Evolutionary conservation across 2,888 invertebrate species (phyloP).

Genomic region (Lycaena phlaeas): DNA sequence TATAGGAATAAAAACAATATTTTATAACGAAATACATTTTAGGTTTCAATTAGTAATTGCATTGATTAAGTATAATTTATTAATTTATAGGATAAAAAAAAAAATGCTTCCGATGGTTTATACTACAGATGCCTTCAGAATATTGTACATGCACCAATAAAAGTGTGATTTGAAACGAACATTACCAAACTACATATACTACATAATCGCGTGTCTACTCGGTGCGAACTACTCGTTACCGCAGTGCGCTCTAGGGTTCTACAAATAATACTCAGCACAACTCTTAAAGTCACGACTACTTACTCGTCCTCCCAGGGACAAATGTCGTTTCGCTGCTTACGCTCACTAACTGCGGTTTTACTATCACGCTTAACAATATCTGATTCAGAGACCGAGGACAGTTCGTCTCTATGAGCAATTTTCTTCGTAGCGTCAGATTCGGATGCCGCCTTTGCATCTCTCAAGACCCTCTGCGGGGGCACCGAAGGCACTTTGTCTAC

Average conservation of each 20-base stretch:
- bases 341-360: slow-evolving; percentile 47
- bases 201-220: not conserved
- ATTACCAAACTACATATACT: no score
- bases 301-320: slow-evolving; percentile 98
- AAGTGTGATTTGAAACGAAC: not conserved
- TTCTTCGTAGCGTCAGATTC: slow-evolving; percentile 45
- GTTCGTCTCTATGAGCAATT: slow-evolving; percentile 56
- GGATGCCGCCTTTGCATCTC: slow-evolving; percentile 39
- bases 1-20: not conserved
- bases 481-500: slow-evolving; percentile 69
- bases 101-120: no score
- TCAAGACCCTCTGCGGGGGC: slow-evolving; percentile 40
- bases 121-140: not conserved
- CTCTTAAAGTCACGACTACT: slow-evolving; percentile 62
- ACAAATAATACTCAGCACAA: slow-evolving; percentile 6
- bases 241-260: not conserved
- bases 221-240: not conserved
- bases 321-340: slow-evolving; percentile 81
- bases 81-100: no score
- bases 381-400: slow-evolving; percentile 54
- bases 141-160: not conserved
- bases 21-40: not conserved
- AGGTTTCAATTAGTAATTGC: not conserved
- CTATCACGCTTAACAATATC: slow-evolving; percentile 60
- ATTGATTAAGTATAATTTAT: no score